These are phyloP conservation scores for Cactoblastis cactorum DNA, from an alignment of 2,888 invertebrate species.

Conservation along the genomic window DNA sequence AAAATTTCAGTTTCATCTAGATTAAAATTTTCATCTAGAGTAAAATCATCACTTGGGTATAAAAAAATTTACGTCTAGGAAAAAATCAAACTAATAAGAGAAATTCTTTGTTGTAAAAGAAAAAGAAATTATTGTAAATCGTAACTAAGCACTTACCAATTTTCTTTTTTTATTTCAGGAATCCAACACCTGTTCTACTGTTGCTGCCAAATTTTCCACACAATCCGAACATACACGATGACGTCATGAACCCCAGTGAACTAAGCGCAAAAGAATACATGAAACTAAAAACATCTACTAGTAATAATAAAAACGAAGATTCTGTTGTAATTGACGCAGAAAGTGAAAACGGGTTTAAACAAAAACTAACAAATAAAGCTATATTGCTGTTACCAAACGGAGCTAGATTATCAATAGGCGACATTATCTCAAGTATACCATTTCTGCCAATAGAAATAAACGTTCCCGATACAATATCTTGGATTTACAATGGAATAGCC, in stretches of 20 bases:
- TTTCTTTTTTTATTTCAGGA: conserved; percentile 36
- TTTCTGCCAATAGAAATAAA: conserved; percentile 82
- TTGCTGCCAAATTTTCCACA: conserved; percentile 23
- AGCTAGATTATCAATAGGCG: conserved; percentile 54
- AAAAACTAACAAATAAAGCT: conserved; percentile 30
- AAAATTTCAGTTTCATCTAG: too few relatives aligned
- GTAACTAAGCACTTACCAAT: too few relatives aligned
- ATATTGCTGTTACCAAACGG: conserved; percentile 39
- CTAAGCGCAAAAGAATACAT: conserved; percentile 10
- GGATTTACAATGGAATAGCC: conserved; percentile 56
- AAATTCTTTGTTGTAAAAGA: too few relatives aligned
- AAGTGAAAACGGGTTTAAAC: conserved; percentile 21
- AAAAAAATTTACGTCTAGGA: too few relatives aligned
- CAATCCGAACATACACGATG: conserved; percentile 24
- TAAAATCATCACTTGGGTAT: too few relatives aligned
- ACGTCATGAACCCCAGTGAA: neutral
- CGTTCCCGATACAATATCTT: conserved; percentile 78
- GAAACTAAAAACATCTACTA: conserved; percentile 20
- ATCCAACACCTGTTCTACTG: conserved; percentile 21
- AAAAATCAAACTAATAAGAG: too few relatives aligned
- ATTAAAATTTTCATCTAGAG: too few relatives aligned
- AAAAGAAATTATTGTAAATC: too few relatives aligned
- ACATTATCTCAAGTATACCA: conserved; percentile 72
- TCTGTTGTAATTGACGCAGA: conserved; percentile 52
- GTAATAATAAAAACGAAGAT: conserved; percentile 35